phyloP scores from a whole-genome alignment of 30 jellyfish, hydroid and myxozoan genomes.

The Nemopilema nomurai region DNA sequence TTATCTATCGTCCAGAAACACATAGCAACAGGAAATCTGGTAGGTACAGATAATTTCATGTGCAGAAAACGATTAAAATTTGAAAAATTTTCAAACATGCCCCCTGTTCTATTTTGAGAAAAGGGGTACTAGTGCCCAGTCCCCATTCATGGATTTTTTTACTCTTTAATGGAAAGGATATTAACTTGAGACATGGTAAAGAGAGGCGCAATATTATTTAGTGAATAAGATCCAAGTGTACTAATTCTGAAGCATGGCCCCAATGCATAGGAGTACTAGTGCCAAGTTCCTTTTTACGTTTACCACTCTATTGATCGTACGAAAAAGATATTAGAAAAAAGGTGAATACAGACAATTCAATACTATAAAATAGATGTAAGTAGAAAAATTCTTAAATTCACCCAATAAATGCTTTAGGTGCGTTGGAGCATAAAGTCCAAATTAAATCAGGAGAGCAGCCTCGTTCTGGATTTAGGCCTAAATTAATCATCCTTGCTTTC shows the following conservation, averaged over 20 bases:
- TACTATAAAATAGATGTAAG: conserved; percentile 8
- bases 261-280: conserved; percentile 35
- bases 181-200: conserved; percentile 11
- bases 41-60: background rate
- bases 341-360: conserved; percentile 5
- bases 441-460: conserved; percentile 7
- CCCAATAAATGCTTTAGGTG: conserved; percentile 3
- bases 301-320: conserved; percentile 12
- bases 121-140: background rate
- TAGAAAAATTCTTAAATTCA: conserved; percentile 5
- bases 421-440: conserved; percentile 1
- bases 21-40: background rate
- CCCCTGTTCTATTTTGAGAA: background rate
- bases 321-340: background rate
- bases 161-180: background rate
- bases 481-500: background rate
- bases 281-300: conserved; percentile 5
- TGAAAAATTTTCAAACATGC: background rate
- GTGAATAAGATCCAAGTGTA: conserved; percentile 1
- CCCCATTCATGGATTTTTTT: background rate
- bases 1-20: background rate
- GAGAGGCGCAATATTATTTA: background rate
- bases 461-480: conserved; percentile 22
- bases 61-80: background rate
- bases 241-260: conserved; percentile 22